Conservation (phyloP, 1,140 invertebrate species). For the Drosophila kanapiae region DNA sequence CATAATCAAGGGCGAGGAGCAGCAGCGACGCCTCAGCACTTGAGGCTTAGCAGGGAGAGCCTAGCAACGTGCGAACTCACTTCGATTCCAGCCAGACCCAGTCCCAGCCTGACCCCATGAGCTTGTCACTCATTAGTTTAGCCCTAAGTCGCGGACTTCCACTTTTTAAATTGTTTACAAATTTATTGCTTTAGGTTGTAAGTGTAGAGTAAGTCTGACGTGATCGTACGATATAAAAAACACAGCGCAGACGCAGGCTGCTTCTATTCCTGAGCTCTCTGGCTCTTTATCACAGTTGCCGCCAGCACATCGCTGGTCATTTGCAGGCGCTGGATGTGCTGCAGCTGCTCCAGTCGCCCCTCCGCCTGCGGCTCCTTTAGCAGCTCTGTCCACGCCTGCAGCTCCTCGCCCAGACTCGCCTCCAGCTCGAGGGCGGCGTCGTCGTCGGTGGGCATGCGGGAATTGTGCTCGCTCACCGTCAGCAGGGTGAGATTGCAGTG, state of each 20-base stretch:
- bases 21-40: conserved; percentile 57
- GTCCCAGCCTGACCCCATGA: not conserved
- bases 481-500: conserved; percentile 50
- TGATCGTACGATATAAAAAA: conserved; percentile 18
- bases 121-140: not conserved
- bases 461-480: conserved; percentile 18
- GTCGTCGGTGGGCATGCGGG: conserved; percentile 1
- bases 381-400: conserved; percentile 32
- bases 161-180: conserved; percentile 2
- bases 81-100: conserved; percentile 24
- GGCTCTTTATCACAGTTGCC: conserved; percentile 40
- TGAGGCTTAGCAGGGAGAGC: not conserved
- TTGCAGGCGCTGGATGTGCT: conserved; percentile 44
- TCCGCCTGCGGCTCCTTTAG: not conserved
- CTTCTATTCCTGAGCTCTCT: conserved; percentile 7
- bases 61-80: not conserved
- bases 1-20: conserved; percentile 78
- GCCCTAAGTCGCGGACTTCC: not conserved
- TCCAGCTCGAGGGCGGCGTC: conserved; percentile 41
- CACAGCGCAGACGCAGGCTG: too few relatives aligned
- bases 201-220: conserved; percentile 2
- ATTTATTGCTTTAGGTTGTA: conserved; percentile 12
- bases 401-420: conserved; percentile 46
- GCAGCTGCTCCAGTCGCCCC: not conserved
- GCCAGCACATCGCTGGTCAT: conserved; percentile 54